Conservation (phyloP, 1,140 invertebrate species). For the Carcinoscorpius rotundicauda region DNA sequence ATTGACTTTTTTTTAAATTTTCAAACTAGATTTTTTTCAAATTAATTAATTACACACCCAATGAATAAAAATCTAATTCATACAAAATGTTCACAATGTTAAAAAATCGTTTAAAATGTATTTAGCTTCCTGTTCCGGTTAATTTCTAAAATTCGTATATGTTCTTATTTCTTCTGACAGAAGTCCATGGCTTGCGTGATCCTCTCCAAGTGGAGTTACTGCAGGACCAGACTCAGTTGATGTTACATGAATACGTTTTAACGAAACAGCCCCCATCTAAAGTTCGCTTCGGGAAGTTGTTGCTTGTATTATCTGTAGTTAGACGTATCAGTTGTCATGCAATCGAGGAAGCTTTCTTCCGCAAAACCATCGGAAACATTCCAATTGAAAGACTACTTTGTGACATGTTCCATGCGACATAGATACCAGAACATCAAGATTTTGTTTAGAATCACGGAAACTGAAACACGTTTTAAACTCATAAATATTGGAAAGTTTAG, state of each 20-base stretch:
- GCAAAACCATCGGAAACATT: constrained; percentile 73
- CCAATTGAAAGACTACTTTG: constrained; percentile 75
- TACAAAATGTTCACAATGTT: no score
- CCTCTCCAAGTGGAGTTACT: constrained; percentile 51
- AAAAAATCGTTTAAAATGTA: no score
- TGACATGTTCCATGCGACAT: constrained; percentile 60
- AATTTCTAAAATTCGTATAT: no score
- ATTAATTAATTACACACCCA: no score
- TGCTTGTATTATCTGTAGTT: constrained; percentile 59
- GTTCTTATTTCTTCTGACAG: constrained; percentile 35
- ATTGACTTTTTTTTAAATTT: no score
- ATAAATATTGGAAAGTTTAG: no score
- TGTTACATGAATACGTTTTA: constrained; percentile 58
- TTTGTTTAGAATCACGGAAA: no score
- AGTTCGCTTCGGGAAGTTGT: constrained; percentile 62
- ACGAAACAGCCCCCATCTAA: constrained; percentile 58
- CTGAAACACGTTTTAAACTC: no score
- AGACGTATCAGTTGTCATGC: constrained; percentile 50
- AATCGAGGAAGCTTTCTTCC: constrained; percentile 86
- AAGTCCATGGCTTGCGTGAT: constrained; percentile 51
- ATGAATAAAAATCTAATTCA: no score
- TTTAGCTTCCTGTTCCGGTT: no score
- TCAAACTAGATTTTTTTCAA: no score
- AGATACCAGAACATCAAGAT: no score
- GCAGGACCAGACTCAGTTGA: constrained; percentile 69